Percentiles rank a stretch among this genome's conserved stretches.
Evolutionary conservation across 2,888 invertebrate species (phyloP).

Genomic region (Leptothorax acervorum): DNA sequence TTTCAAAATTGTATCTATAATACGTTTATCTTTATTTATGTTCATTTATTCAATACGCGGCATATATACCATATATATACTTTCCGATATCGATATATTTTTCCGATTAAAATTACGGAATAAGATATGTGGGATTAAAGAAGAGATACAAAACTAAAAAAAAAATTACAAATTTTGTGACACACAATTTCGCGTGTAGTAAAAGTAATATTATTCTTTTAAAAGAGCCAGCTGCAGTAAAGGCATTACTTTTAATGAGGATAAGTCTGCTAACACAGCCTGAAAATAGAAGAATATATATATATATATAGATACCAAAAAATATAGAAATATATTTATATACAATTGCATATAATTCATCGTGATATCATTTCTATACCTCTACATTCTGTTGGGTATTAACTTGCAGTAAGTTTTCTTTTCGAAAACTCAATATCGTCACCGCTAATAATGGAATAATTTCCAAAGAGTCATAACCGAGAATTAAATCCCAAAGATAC

Average conservation of each 20-base stretch:
- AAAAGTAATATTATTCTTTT: slow-evolving; percentile 86
- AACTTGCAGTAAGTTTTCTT: slow-evolving; percentile 93
- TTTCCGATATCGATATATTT: slow-evolving; percentile 1
- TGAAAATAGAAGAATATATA: slow-evolving; percentile 76
- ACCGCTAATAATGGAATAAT: slow-evolving; percentile 95
- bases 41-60: neutral
- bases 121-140: neutral
- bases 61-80: neutral
- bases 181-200: neutral
- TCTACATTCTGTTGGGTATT: slow-evolving; percentile 93
- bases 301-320: neutral
- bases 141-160: neutral
- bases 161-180: neutral
- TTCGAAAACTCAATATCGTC: slow-evolving; percentile 94
- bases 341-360: neutral
- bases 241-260: slow-evolving; percentile 94
- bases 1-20: neutral
- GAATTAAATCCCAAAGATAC: slow-evolving; percentile 96
- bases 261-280: slow-evolving; percentile 94
- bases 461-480: slow-evolving; percentile 97
- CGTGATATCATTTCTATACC: slow-evolving; percentile 77
- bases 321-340: neutral
- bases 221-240: slow-evolving; percentile 93
- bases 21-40: neutral
- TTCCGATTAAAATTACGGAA: slow-evolving; percentile 19